Evolutionary conservation across 2,797 vertebrate species (phyloP).

Genomic region (Phataginus tetradactyla): DNA sequence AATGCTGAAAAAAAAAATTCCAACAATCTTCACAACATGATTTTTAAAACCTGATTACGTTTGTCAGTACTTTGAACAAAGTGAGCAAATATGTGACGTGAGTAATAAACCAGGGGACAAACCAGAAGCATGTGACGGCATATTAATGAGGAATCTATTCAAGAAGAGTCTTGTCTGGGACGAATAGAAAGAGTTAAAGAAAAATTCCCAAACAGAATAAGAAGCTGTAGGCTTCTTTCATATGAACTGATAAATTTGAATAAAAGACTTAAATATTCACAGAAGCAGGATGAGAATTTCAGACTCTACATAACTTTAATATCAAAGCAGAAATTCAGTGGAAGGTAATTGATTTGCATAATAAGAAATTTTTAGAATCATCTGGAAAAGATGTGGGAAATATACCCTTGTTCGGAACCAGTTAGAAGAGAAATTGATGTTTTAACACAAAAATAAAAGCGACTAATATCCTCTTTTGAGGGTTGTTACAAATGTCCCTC

Average conservation of each 20-base stretch:
- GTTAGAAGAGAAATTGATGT: constrained; percentile 1
- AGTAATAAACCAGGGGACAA: constrained; percentile 3
- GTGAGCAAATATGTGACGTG: not conserved
- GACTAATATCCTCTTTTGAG: not conserved
- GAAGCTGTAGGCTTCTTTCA: not conserved
- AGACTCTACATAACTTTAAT: not conserved
- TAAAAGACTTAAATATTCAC: constrained; percentile 2
- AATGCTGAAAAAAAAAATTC: not conserved
- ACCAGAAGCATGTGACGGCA: not conserved
- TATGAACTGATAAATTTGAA: not conserved
- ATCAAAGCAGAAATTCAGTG: not conserved
- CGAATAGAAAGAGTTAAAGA: not conserved
- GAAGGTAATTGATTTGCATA: constrained; percentile 19
- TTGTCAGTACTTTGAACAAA: constrained; percentile 48
- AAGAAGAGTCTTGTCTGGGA: not conserved
- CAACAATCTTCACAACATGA: constrained; percentile 4
- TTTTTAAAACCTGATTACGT: constrained; percentile 60
- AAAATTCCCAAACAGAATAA: constrained; percentile 3
- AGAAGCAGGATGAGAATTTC: not conserved
- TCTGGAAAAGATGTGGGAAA: not conserved
- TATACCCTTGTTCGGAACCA: not conserved
- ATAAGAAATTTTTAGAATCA: not conserved
- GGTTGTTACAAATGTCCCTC: not conserved
- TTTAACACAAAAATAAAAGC: constrained; percentile 28
- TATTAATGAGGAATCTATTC: not conserved